Conservation (phyloP, 2,113 vertebrate species). For the Anolis sagrei region DNA sequence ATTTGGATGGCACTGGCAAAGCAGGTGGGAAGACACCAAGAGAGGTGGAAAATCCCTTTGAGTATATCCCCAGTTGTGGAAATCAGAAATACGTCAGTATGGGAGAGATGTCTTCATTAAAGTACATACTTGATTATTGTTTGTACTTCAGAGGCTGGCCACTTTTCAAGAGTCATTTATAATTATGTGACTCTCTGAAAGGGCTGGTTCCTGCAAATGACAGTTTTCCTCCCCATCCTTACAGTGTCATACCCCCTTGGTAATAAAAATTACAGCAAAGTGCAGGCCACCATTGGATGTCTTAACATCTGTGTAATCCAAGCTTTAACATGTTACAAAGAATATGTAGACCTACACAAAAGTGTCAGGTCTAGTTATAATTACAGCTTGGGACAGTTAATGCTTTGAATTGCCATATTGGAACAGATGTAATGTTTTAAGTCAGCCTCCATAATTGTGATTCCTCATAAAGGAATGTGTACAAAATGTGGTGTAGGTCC, state of each 20-base stretch:
- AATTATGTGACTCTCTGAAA: not conserved
- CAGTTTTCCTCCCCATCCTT: not conserved
- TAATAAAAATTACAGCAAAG: too few species aligned
- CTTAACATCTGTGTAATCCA: not conserved
- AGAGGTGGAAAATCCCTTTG: not conserved
- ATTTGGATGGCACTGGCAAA: not conserved
- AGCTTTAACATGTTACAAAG: not conserved
- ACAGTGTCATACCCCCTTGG: not conserved
- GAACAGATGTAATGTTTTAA: not conserved
- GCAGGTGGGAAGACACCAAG: not conserved
- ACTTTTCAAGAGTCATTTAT: not conserved
- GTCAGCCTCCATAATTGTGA: not conserved
- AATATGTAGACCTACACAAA: not conserved
- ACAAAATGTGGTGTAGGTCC: not conserved
- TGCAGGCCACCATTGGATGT: not conserved
- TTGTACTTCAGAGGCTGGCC: not conserved
- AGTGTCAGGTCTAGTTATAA: not conserved
- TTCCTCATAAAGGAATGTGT: not conserved
- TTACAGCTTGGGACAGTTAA: not conserved
- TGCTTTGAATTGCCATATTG: not conserved
- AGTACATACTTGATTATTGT: not conserved
- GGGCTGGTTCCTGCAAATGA: not conserved
- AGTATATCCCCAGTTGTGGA: not conserved
- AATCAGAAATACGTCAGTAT: not conserved
- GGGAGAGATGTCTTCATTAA: not conserved